Evolutionary conservation across 2,113 vertebrate genomes (phyloP).

Genomic region (Hirundichthys speculiger): DNA sequence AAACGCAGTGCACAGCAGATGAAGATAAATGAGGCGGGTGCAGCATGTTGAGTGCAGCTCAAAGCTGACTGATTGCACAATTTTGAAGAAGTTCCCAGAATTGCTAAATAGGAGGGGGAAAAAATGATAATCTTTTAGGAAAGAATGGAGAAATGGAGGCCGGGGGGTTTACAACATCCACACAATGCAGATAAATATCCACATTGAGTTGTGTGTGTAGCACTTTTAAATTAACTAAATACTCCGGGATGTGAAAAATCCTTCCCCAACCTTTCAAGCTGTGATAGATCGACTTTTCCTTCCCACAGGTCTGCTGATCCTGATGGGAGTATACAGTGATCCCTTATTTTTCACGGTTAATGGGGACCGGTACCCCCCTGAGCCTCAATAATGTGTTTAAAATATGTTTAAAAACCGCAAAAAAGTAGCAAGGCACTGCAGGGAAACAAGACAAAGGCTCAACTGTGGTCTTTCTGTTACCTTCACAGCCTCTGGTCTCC

Average conservation of each 20-base stretch:
- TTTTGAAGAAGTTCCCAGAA: slow-evolving; percentile 35
- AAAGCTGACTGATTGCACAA: background rate
- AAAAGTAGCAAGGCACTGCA: too few species aligned
- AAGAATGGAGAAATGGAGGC: background rate
- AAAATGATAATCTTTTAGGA: background rate
- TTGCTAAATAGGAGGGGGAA: background rate
- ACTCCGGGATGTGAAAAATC: background rate
- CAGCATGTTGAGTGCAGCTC: slow-evolving; percentile 17
- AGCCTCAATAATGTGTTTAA: too few species aligned
- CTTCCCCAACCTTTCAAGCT: background rate
- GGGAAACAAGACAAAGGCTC: too few species aligned
- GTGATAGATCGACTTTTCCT: slow-evolving; percentile 9
- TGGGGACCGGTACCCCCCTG: too few species aligned
- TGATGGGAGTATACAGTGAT: slow-evolving; percentile 17
- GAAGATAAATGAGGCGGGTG: slow-evolving; percentile 12
- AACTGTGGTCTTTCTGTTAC: too few species aligned
- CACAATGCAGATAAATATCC: background rate
- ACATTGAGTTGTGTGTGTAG: slow-evolving; percentile 1
- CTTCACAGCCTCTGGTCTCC: too few species aligned
- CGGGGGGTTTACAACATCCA: slow-evolving; percentile 3
- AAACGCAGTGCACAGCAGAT: slow-evolving; percentile 11
- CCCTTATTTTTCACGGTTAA: too few species aligned
- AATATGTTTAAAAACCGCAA: too few species aligned
- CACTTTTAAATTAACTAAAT: slow-evolving; percentile 14
- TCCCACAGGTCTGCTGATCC: slow-evolving; percentile 5